Conservation (phyloP, 2,113 vertebrate genomes). For the Gobiocypris rarus region DNA sequence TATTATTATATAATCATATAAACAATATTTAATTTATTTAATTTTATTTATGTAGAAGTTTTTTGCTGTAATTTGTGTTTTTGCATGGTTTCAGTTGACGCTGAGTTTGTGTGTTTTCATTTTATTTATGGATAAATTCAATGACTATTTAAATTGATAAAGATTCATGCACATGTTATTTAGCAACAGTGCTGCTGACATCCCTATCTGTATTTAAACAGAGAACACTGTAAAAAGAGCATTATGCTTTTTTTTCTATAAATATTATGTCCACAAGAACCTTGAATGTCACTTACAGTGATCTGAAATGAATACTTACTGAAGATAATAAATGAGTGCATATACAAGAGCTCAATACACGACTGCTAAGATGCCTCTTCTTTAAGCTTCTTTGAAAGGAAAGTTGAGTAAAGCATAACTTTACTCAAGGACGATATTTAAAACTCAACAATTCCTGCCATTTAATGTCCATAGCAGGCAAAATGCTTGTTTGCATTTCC, state of each 20-base stretch:
- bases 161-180: no score
- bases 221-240: neutral
- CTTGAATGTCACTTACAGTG: neutral
- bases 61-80: no score
- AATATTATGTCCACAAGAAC: no score
- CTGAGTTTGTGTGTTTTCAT: no score
- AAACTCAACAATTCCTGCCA: neutral
- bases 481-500: constrained; percentile 18
- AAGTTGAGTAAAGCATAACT: neutral
- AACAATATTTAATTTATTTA: no score
- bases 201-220: neutral
- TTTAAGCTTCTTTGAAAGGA: neutral
- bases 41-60: no score
- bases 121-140: no score
- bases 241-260: neutral
- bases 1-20: no score
- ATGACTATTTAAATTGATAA: no score
- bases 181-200: neutral
- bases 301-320: neutral
- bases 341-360: neutral
- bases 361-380: neutral
- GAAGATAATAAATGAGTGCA: neutral
- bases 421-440: neutral
- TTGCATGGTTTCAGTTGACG: no score
- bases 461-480: constrained; percentile 2